phyloP scores from a whole-genome alignment of 2,113 vertebrate genomes.

The Scomber japonicus region DNA sequence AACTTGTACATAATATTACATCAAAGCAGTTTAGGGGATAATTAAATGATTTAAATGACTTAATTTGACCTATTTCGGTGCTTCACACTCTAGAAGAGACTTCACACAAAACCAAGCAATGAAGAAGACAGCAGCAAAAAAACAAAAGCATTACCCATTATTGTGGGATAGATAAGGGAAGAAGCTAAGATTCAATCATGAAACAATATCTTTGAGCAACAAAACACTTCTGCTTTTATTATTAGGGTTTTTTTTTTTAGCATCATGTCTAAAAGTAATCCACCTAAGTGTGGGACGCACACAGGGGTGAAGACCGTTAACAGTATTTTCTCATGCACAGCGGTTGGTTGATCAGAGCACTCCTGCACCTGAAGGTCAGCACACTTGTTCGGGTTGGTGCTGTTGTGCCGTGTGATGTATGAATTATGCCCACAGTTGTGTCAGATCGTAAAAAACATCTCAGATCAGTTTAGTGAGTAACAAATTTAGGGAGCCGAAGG shows the following conservation, averaged over 20 bases:
- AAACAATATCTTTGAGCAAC: too few species aligned
- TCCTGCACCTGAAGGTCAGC: slow-evolving; percentile 49
- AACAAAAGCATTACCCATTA: too few species aligned
- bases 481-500: slow-evolving; percentile 65
- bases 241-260: not conserved
- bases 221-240: not conserved
- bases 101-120: not conserved
- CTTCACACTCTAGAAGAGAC: too few species aligned
- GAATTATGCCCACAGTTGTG: slow-evolving; percentile 50
- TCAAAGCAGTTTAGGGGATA: too few species aligned
- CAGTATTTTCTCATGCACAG: not conserved
- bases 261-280: not conserved
- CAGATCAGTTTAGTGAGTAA: slow-evolving; percentile 69
- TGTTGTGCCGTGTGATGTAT: slow-evolving; percentile 53
- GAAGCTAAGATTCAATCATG: too few species aligned
- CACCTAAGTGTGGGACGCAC: not conserved
- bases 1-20: too few species aligned
- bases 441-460: slow-evolving; percentile 68
- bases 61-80: too few species aligned
- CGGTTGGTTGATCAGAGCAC: slow-evolving; percentile 45
- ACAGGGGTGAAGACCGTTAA: not conserved
- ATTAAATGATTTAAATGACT: too few species aligned
- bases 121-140: not conserved
- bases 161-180: too few species aligned
- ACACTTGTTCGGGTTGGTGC: slow-evolving; percentile 3